Evolutionary conservation across 2,888 invertebrate species (phyloP).

Genomic region (Drymonia ruficornis): DNA sequence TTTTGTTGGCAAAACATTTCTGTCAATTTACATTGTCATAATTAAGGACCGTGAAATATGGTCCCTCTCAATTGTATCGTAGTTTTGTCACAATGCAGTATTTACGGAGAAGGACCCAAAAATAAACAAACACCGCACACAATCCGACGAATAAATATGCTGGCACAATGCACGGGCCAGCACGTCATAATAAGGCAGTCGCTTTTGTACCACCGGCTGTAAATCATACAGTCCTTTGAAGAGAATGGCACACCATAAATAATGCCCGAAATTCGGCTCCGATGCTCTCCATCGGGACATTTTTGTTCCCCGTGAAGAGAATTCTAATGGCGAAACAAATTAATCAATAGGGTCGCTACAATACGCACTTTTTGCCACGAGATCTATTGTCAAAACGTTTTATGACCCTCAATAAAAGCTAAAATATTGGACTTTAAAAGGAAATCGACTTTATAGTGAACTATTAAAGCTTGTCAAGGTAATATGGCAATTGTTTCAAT

Average conservation of each 20-base stretch:
- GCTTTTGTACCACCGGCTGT: slow-evolving; percentile 77
- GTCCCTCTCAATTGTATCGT: slow-evolving; percentile 64
- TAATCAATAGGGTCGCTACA: slow-evolving; percentile 73
- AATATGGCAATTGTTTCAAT: slow-evolving; percentile 59
- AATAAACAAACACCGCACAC: slow-evolving; percentile 81
- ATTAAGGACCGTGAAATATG: slow-evolving; percentile 79
- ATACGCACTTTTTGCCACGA: slow-evolving; percentile 59
- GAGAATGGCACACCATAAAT: slow-evolving; percentile 82
- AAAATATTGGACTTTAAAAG: slow-evolving; percentile 21
- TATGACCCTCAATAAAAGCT: slow-evolving; percentile 45
- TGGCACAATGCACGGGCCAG: slow-evolving; percentile 78
- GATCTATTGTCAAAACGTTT: slow-evolving; percentile 52
- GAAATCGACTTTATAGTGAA: slow-evolving; percentile 12
- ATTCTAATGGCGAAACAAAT: slow-evolving; percentile 78
- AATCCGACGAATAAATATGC: slow-evolving; percentile 77
- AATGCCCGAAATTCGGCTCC: slow-evolving; percentile 71
- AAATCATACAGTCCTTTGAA: slow-evolving; percentile 82
- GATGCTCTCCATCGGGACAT: slow-evolving; percentile 67
- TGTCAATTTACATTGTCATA: slow-evolving; percentile 51
- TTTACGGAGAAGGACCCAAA: slow-evolving; percentile 78
- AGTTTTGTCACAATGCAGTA: slow-evolving; percentile 72
- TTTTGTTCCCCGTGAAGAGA: slow-evolving; percentile 67
- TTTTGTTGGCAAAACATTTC: slow-evolving; percentile 61
- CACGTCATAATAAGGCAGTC: slow-evolving; percentile 82
- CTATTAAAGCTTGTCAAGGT: slow-evolving; percentile 16